phyloP scores from a whole-genome alignment of 2,797 vertebrate genomes.

The Capromys pilorides region DNA sequence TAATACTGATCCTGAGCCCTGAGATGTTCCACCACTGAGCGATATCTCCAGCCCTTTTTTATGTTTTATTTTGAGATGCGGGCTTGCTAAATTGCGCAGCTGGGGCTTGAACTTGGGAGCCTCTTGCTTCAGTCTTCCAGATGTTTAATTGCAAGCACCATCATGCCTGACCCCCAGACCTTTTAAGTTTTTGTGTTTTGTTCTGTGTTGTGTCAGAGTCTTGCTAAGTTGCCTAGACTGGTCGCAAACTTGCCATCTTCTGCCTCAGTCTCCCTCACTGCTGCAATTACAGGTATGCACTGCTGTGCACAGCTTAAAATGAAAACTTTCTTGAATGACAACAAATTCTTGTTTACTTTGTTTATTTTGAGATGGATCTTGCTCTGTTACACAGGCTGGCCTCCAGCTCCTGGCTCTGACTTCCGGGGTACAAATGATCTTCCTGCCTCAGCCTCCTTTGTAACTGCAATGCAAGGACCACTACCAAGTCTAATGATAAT shows the following conservation, averaged over 20 bases:
- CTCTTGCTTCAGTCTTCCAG: neutral
- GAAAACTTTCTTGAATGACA: conserved; percentile 8
- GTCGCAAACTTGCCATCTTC: neutral
- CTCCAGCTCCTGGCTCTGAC: neutral
- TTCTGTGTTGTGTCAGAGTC: neutral
- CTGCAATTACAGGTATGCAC: neutral
- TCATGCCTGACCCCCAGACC: neutral
- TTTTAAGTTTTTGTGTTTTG: neutral
- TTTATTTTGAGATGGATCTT: neutral
- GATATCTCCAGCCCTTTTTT: neutral
- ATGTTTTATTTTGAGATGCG: neutral
- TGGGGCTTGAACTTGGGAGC: neutral
- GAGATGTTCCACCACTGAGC: neutral
- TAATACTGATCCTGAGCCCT: neutral
- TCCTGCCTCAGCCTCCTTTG: neutral
- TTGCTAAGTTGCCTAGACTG: neutral
- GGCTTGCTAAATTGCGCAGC: neutral
- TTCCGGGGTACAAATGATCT: neutral
- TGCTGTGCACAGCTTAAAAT: neutral
- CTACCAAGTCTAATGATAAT: neutral
- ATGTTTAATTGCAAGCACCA: too few relatives aligned
- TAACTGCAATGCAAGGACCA: neutral
- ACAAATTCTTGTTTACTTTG: neutral
- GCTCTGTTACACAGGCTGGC: neutral
- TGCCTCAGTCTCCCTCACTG: neutral